phyloP scores from a whole-genome alignment of 2,113 vertebrate species.

The Percina caprodes region DNA sequence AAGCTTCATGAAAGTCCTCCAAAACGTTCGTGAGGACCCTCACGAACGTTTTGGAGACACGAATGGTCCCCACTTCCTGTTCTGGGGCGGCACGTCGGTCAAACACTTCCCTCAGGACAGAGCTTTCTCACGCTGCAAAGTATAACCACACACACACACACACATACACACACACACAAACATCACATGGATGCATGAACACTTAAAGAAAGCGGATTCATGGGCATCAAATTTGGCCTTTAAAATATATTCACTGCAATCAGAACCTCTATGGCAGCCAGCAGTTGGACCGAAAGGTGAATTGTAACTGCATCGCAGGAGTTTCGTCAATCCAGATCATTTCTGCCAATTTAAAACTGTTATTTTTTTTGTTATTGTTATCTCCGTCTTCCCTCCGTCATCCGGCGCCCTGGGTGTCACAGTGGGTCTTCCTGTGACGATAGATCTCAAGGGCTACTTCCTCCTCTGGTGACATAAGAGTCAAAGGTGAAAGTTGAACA shows the following conservation, averaged over 20 bases:
- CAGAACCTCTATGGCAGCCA: background rate
- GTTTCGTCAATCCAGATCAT: accelerated
- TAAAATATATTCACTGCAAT: background rate
- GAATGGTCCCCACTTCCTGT: slow-evolving; percentile 60
- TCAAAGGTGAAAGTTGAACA: slow-evolving; percentile 52
- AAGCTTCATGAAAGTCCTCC: background rate
- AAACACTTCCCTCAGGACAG: slow-evolving; percentile 46
- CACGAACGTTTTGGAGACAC: background rate
- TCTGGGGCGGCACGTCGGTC: slow-evolving; percentile 27
- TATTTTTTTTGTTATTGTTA: background rate
- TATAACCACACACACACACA: background rate
- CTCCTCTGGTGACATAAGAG: slow-evolving; percentile 34
- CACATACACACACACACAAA: slow-evolving; percentile 3
- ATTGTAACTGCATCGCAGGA: background rate
- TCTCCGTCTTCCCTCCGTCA: slow-evolving; percentile 8
- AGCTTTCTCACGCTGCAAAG: slow-evolving; percentile 64
- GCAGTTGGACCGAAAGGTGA: background rate
- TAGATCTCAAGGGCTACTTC: slow-evolving; percentile 34
- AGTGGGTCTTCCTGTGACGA: background rate
- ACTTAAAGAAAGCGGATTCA: background rate
- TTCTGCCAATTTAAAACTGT: background rate
- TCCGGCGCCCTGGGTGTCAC: slow-evolving; percentile 36
- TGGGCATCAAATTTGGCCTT: background rate
- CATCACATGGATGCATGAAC: background rate
- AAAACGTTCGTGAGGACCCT: background rate